These are phyloP conservation scores for Maniola hyperantus DNA, from an alignment of 2,888 invertebrate genomes.

Conservation along the genomic window DNA sequence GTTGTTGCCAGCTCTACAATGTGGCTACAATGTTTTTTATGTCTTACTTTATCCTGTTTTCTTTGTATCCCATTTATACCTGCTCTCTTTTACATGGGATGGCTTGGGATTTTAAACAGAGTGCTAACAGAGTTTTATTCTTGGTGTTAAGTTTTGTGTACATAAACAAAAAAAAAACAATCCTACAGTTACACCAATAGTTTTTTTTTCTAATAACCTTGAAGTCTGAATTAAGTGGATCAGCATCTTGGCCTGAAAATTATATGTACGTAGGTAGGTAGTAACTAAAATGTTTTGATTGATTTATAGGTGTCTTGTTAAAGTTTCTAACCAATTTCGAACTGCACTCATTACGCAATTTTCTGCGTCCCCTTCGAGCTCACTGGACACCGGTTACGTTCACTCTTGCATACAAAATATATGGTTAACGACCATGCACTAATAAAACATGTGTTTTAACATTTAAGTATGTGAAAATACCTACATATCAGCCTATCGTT, in stretches of 20 bases:
- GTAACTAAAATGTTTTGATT: too few species aligned
- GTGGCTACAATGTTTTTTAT: constrained; percentile 37
- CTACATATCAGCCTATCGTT: not conserved
- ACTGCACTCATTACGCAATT: not conserved
- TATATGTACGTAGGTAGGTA: too few species aligned
- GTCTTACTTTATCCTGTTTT: constrained; percentile 24
- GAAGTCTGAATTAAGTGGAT: not conserved
- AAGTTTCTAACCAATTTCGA: not conserved
- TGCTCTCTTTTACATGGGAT: constrained; percentile 10
- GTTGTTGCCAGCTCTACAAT: constrained; percentile 54
- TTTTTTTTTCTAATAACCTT: too few species aligned
- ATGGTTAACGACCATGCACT: not conserved
- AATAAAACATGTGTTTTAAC: not conserved
- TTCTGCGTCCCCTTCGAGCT: not conserved
- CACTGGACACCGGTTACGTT: not conserved
- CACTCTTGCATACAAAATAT: not conserved
- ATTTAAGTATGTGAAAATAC: not conserved
- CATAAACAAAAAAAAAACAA: not conserved
- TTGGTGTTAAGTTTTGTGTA: not conserved
- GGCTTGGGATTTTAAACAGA: not conserved
- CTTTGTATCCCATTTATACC: constrained; percentile 23
- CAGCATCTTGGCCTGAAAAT: not conserved
- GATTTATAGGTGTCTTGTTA: not conserved
- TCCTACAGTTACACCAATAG: too few species aligned
- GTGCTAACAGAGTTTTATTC: constrained; percentile 1